Evolutionary conservation across 1,140 invertebrate species (phyloP), one percentile per base, ranked within the genome.

Genomic region (Asobara japonica): DNA sequence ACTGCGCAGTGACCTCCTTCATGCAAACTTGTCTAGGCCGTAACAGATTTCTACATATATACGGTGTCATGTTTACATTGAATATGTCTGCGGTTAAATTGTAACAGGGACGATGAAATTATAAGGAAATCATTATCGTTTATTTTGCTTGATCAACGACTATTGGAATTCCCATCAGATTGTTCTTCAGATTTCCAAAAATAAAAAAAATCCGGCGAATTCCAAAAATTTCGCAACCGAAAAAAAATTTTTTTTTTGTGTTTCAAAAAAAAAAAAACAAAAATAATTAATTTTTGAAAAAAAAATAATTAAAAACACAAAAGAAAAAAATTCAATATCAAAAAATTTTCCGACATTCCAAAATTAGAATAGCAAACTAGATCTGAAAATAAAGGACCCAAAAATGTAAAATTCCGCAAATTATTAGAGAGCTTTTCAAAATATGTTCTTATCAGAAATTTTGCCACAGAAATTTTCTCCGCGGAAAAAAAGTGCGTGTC

Each of bases 1-100:
- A 83, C 77, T 83, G 77, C 83, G 83, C 81, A 77, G 83, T 82
- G 82, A 84, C 83, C 83, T 83, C 83, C 79, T 84, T 84, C 16
- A 60, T 60, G 10, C 41, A 6, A 45, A 45, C 41, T 60, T 62
- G 80, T 84, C 82, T 84, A 84, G 83, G 83, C 82, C 83, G 81
- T 78, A 80, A 78, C 82, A 36, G 22, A 66, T 18, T 25, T 41
- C 22, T 66, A 45, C 38, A 38, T 80, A 45, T 45, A 45, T 45
- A 45, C 18, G 4, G 7, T 45, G 41, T 16, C 41, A 45, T 45
- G n/a, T 45, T 45, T 45, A 45, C n/a, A 16, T 45, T 16, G 13
- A 45, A 45, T 45, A 45, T 45, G 41, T 45, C 3, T 16, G 41
- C 41, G 41, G 41, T 45, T 45, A 13, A 45, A 45, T 11, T 16